Percentiles rank a stretch among this genome's conserved stretches.
These are phyloP conservation scores for Polydesmus complanatus DNA, from an alignment of 2,888 invertebrate genomes.

Conservation along the genomic window DNA sequence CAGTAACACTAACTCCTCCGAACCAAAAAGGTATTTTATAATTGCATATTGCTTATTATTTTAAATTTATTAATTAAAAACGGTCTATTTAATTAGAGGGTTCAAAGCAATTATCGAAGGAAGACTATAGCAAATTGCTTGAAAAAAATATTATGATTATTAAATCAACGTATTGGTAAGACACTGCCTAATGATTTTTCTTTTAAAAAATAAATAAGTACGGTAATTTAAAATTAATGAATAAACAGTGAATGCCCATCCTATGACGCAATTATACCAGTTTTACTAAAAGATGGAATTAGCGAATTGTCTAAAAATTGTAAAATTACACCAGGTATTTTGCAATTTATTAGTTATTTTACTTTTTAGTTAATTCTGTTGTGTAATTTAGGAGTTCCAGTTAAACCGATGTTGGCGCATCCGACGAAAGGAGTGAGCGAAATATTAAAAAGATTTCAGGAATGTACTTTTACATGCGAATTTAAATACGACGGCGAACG, in stretches of 20 bases:
- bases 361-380: background rate
- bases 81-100: slow-evolving; percentile 43
- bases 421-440: slow-evolving; percentile 89
- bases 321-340: slow-evolving; percentile 62
- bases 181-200: no score
- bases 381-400: slow-evolving; percentile 47
- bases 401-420: slow-evolving; percentile 97
- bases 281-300: slow-evolving; percentile 61
- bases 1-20: slow-evolving; percentile 65
- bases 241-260: slow-evolving; percentile 77
- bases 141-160: slow-evolving; percentile 60
- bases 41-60: background rate
- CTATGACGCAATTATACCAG: slow-evolving; percentile 69
- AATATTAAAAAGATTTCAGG: slow-evolving; percentile 69
- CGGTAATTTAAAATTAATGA: no score
- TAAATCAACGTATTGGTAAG: slow-evolving; percentile 83
- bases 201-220: no score
- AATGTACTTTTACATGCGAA: slow-evolving; percentile 86
- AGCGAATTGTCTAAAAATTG: slow-evolving; percentile 60
- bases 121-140: slow-evolving; percentile 56
- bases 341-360: background rate
- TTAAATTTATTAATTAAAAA: background rate
- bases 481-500: slow-evolving; percentile 99
- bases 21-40: slow-evolving; percentile 17
- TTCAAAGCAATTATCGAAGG: slow-evolving; percentile 46